Evolutionary conservation across 2,888 invertebrate species (phyloP), one percentile per base, ranked within the genome.

Genomic region (Ochropleura leucogaster): DNA sequence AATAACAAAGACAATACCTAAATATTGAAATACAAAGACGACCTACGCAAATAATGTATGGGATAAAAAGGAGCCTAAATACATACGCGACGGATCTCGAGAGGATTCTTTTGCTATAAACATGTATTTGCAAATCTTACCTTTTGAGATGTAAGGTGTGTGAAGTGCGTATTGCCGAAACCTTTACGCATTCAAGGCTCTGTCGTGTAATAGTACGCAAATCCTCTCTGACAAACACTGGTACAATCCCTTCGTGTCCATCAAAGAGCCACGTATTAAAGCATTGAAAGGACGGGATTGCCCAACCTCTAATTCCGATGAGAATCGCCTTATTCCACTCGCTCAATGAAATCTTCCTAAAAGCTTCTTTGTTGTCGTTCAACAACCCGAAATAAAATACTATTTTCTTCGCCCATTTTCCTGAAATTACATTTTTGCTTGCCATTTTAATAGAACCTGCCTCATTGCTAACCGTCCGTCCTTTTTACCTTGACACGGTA

Each of bases 301-400:
- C 89, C 89, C 91, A 91, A 82, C 78, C 84, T 89, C 88, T 92
- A 91, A 92, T 92, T 92, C 92, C 89, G 80, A 88, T 88, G 87
- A 90, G 90, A 92, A 91, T 90, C 89, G 87, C 91, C 89, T 91
- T 92, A 92, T 92, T 91, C 87, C 66, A 79, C 70, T 89, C 88
- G 87, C 87, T 90, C 88, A 90, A 91, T 91, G 90, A 92, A 92
- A 91, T 92, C 90, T 91, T 87, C 87, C 86, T 90, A 89, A 92
- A 91, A 92, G 90, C 87, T 85, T 89, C 90, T 93, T 93, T 93
- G 92, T 93, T 91, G 91, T 91, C 89, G 80, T 84, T 79, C 74
- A 83, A 86, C 80, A 84, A 83, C 75, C 75, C 80, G 85, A 90
- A 90, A 92, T 90, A 91, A 91, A 91, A 92, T 89, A 90, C 85